phyloP scores from a whole-genome alignment of 2,888 invertebrate species.

The Phaonia tiefii region DNA sequence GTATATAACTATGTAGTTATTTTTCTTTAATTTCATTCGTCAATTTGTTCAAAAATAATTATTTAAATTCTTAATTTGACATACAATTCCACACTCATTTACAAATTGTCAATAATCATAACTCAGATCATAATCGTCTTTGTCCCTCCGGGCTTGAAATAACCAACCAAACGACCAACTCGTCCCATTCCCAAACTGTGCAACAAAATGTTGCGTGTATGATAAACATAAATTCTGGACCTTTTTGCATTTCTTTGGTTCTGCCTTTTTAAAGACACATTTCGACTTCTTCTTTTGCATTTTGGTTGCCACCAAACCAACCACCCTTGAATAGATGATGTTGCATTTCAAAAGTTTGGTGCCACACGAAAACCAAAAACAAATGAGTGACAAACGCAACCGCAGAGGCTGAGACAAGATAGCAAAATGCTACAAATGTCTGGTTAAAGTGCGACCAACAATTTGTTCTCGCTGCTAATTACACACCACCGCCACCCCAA shows the following conservation, averaged over 20 bases:
- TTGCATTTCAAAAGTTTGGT: not conserved
- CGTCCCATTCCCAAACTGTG: conserved; percentile 48
- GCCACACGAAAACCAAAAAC: conserved; percentile 26
- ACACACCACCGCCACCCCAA: conserved; percentile 51
- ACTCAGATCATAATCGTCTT: conserved; percentile 63
- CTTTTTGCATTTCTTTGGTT: conserved; percentile 43
- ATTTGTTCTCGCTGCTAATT: conserved; percentile 71
- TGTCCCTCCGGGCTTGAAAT: not conserved
- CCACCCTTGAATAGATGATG: not conserved
- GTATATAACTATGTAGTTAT: no score
- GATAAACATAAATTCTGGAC: conserved; percentile 63
- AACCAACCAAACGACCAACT: conserved; percentile 8
- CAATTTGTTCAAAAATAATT: conserved; percentile 38
- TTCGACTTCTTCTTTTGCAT: conserved; percentile 11
- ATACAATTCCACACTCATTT: conserved; percentile 48
- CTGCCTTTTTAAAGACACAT: conserved; percentile 14
- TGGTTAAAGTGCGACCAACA: conserved; percentile 69
- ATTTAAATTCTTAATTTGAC: conserved; percentile 62
- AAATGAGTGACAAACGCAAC: not conserved
- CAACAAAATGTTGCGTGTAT: conserved; percentile 60
- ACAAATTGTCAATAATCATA: conserved; percentile 66
- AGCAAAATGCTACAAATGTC: conserved; percentile 37
- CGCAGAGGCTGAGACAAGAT: not conserved
- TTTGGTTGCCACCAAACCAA: not conserved
- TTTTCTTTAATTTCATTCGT: not conserved